phyloP scores from a whole-genome alignment of 1,140 invertebrate genomes.

The Oryctes rhinoceros region DNA sequence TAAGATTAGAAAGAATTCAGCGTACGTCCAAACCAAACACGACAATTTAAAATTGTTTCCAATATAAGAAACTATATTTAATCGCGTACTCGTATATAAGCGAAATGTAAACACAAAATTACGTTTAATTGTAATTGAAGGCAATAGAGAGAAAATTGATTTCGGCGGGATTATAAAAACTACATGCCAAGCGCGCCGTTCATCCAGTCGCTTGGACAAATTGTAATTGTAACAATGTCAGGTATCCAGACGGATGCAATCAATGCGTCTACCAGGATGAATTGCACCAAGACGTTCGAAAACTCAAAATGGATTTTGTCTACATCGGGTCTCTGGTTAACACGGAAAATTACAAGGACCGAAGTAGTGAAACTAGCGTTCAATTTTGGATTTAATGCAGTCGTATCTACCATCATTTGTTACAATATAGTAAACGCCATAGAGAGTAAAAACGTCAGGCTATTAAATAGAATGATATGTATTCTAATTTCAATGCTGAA shows the following conservation, averaged over 20 bases:
- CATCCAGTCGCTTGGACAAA: background rate
- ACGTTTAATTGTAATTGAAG: background rate
- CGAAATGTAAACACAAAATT: background rate
- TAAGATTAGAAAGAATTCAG: no score
- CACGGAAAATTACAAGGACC: background rate
- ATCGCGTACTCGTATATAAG: no score
- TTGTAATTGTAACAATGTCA: background rate
- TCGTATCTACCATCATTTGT: background rate
- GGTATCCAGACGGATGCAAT: background rate
- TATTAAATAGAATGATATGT: conserved; percentile 20
- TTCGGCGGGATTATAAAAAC: background rate
- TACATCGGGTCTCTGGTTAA: background rate
- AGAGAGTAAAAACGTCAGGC: background rate
- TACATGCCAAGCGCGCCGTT: background rate
- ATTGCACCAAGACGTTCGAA: background rate
- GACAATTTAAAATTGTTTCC: no score
- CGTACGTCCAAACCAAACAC: no score
- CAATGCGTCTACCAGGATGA: background rate
- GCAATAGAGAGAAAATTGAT: background rate
- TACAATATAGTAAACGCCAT: background rate
- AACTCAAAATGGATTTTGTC: background rate
- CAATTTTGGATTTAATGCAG: background rate
- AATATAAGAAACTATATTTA: no score
- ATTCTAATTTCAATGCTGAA: conserved; percentile 13
- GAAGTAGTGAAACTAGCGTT: background rate